Conservation (phyloP, 1,140 invertebrate genomes). For the Polypedilum pembai region DNA sequence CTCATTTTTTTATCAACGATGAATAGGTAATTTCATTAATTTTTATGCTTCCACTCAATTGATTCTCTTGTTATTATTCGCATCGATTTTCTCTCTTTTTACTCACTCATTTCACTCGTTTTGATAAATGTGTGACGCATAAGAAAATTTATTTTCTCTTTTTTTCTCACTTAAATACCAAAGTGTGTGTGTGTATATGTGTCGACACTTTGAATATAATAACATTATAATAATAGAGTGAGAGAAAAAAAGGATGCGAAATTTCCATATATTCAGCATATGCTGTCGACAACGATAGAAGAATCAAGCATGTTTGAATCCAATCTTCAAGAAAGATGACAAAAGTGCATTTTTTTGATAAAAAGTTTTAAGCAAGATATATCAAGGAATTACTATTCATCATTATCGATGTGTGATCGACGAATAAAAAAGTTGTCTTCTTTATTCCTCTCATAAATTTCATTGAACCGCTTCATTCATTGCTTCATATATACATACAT, state of each 20-base stretch:
- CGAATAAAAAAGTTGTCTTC: not conserved
- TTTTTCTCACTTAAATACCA: too few species aligned
- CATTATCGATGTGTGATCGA: not conserved
- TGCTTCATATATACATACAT: not conserved
- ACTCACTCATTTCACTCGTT: too few species aligned
- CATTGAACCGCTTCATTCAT: slow-evolving; percentile 14
- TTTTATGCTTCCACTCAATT: slow-evolving; percentile 22
- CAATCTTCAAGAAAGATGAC: too few species aligned
- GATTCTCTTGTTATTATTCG: not conserved
- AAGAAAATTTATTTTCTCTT: too few species aligned
- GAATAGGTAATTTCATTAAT: slow-evolving; percentile 11
- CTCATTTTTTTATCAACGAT: slow-evolving; percentile 22
- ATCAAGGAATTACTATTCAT: slow-evolving; percentile 19
- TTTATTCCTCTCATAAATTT: not conserved
- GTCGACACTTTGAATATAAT: too few species aligned
- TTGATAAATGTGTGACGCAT: too few species aligned
- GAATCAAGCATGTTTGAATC: too few species aligned
- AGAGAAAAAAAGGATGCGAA: too few species aligned
- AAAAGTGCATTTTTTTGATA: not conserved
- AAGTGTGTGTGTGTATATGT: too few species aligned
- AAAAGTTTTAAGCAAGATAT: not conserved
- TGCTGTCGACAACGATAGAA: too few species aligned
- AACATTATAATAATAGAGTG: too few species aligned
- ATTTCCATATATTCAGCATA: too few species aligned
- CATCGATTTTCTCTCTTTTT: not conserved